These are phyloP conservation scores for Halcyon malimbica DNA, from an alignment of 2,113 vertebrate species.

Conservation along the genomic window DNA sequence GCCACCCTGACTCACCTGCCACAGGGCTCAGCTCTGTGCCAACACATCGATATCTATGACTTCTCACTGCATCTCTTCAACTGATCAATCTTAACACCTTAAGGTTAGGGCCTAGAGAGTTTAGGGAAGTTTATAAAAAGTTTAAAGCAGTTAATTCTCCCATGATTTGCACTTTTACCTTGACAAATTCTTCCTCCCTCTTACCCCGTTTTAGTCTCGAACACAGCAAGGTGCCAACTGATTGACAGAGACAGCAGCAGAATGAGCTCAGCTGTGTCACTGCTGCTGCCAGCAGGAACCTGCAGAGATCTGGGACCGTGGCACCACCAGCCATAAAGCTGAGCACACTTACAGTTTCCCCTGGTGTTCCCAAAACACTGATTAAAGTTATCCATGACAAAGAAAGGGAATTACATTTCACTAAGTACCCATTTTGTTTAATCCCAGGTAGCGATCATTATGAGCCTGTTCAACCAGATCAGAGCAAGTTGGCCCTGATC, in stretches of 20 bases:
- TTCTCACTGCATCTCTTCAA: background rate
- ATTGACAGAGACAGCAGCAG: background rate
- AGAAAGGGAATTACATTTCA: slow-evolving; percentile 14
- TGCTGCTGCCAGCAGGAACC: background rate
- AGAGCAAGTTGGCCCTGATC: slow-evolving; percentile 9
- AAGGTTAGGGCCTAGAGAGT: background rate
- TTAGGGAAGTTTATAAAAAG: background rate
- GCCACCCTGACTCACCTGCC: background rate
- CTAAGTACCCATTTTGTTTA: slow-evolving; percentile 27
- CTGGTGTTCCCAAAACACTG: background rate
- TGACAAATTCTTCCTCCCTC: background rate
- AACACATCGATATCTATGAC: background rate
- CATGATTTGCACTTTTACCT: background rate
- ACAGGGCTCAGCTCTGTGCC: background rate
- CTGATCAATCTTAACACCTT: background rate
- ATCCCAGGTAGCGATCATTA: background rate
- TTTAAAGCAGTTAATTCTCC: background rate
- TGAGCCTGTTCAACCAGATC: background rate
- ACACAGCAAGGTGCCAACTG: background rate
- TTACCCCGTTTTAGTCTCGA: background rate
- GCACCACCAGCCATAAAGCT: background rate
- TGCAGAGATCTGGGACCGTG: rapidly evolving
- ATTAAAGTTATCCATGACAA: background rate
- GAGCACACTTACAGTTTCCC: background rate
- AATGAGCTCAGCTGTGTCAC: background rate